Evolutionary conservation across 2,888 invertebrate species (phyloP), one percentile per base, ranked within the genome.

Genomic region (Drosophila subsilvestris): DNA sequence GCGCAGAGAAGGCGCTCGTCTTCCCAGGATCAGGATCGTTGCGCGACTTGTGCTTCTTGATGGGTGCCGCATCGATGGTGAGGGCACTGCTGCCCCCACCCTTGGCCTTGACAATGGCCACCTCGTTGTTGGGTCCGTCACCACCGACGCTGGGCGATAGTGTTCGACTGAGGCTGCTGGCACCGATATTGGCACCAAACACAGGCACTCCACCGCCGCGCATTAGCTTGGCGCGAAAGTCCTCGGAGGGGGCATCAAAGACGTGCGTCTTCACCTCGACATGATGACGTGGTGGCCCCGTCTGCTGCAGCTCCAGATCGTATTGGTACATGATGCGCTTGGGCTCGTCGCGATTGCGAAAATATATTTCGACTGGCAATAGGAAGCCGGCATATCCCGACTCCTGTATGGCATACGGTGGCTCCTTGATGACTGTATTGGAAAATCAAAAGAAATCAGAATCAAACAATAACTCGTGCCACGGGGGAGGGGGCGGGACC

Each of bases 321-420:
- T 99, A 99, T 59, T 94, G 93, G 91, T 96, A 96, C 81, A 94
- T 93, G 87, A 97, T 95, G 89, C 96, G 97, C 91, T 96, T 97
- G 10, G 98, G 98, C 90, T 98, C 97, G 91, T 97, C 97, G 91
- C 96, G 96, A 91, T 97, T 98, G 82, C 95, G 96, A 78, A 97
- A 93, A 91, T 97, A 96, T 79, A 99, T 95, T 90, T 98, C 97
- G 86, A 99, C 97, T 0, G 96, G 96, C 68, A 99, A 93, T 53
- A 94, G 93, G 91, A 99, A 99, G 37, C 98, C 98, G 68, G 98
- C 98, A 94, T 99, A 99, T 7, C 99, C 98, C n/a, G 97, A 96
- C 91, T 98, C 98, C 84, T 96, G 95, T 32, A 99, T 94, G 55
- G 94, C 93, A 93, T 97, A 99, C 3, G 98, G 98, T 56, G 98